Conservation (phyloP, 2,888 invertebrate species). For the Coleophora deauratella region DNA sequence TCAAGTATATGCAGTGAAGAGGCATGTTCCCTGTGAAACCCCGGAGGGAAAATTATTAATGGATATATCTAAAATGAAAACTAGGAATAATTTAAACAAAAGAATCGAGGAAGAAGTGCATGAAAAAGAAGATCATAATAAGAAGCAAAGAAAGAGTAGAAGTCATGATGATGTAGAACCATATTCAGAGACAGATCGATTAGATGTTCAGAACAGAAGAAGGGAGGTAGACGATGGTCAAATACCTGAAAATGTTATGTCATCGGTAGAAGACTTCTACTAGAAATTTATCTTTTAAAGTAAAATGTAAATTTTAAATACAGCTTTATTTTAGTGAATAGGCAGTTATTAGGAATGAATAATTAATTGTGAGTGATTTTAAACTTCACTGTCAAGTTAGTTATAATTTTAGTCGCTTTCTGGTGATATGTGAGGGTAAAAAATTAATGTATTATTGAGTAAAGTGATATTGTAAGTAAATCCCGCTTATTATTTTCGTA, state of each 20-base stretch:
- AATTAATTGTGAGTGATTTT: too few relatives aligned
- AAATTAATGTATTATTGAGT: too few relatives aligned
- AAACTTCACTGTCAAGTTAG: too few relatives aligned
- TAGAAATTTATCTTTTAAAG: conserved; percentile 3
- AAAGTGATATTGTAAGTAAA: too few relatives aligned
- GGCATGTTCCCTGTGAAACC: conserved; percentile 38
- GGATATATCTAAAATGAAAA: conserved; percentile 25
- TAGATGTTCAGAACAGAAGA: conserved; percentile 22
- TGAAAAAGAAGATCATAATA: too few relatives aligned
- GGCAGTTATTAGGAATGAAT: too few relatives aligned
- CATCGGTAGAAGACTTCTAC: conserved; percentile 43
- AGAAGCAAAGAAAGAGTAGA: conserved; percentile 6
- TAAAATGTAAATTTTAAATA: too few relatives aligned
- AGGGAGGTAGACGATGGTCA: conserved; percentile 37
- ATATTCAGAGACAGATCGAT: neutral
- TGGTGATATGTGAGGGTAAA: too few relatives aligned
- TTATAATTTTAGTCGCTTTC: too few relatives aligned
- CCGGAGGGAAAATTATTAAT: conserved; percentile 33
- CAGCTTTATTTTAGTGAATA: too few relatives aligned
- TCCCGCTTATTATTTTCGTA: too few relatives aligned
- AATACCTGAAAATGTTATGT: conserved; percentile 40
- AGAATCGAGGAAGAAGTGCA: conserved; percentile 20
- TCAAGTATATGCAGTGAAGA: conserved; percentile 41
- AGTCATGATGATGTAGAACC: neutral
- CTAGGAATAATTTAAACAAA: conserved; percentile 31